phyloP scores from a whole-genome alignment of 2,888 invertebrate genomes.

The Drosophila eohydei region DNA sequence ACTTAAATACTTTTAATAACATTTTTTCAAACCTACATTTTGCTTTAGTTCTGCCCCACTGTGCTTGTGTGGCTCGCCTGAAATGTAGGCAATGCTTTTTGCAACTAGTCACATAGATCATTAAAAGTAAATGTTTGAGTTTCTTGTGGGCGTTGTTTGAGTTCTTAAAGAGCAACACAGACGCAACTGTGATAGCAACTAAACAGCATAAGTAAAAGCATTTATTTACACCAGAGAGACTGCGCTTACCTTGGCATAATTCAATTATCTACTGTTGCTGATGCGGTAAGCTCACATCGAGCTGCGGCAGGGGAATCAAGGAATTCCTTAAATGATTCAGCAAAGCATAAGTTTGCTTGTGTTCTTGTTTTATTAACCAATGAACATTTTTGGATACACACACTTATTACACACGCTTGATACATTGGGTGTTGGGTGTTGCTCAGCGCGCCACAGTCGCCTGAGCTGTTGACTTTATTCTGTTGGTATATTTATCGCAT shows the following conservation, averaged over 20 bases:
- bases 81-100: conserved; percentile 54
- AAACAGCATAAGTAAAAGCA: conserved; percentile 13
- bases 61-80: conserved; percentile 10
- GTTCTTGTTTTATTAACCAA: conserved; percentile 25
- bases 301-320: neutral
- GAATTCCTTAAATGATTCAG: neutral
- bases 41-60: neutral
- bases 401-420: conserved; percentile 16
- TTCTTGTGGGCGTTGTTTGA: conserved; percentile 38
- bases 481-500: conserved; percentile 56
- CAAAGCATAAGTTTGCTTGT: conserved; percentile 1
- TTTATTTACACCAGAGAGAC: neutral
- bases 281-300: neutral
- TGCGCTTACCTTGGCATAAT: conserved; percentile 11
- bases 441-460: conserved; percentile 25
- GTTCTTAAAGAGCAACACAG: conserved; percentile 37
- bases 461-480: conserved; percentile 46
- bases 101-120: conserved; percentile 69
- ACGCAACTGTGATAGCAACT: conserved; percentile 4
- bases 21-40: neutral
- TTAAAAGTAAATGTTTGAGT: conserved; percentile 68
- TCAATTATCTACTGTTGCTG: conserved; percentile 10
- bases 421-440: conserved; percentile 5
- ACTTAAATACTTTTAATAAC: neutral
- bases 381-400: conserved; percentile 35